phyloP scores from a whole-genome alignment of 2,888 invertebrate species.

The Cephalotes varians region DNA sequence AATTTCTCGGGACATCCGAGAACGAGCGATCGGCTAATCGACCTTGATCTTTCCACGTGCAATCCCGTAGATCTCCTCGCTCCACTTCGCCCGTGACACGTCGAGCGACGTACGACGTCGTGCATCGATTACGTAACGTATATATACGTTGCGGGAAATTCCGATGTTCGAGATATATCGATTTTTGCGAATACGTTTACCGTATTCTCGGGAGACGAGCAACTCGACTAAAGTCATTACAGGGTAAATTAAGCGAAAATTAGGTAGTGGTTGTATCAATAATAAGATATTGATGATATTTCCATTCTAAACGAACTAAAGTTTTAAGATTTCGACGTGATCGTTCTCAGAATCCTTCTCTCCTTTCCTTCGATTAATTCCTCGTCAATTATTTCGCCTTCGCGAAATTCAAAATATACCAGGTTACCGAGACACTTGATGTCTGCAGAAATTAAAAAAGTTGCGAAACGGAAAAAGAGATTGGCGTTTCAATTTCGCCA shows the following conservation, averaged over 20 bases:
- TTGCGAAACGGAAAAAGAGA: not conserved
- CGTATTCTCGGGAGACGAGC: not conserved
- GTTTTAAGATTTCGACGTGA: not conserved
- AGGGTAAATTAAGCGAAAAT: constrained; percentile 3
- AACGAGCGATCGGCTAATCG: constrained; percentile 57
- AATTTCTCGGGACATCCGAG: constrained; percentile 62
- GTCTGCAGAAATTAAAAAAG: not conserved
- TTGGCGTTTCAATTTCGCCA: not conserved
- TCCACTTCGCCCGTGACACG: constrained; percentile 26
- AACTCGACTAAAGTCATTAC: not conserved
- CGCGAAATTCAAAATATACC: not conserved
- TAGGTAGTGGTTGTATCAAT: not conserved
- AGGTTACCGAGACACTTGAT: not conserved
- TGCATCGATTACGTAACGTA: constrained; percentile 43
- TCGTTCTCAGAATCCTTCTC: not conserved
- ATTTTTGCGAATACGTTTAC: not conserved
- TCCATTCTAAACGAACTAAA: not conserved
- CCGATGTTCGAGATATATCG: constrained; percentile 9
- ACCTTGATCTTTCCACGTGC: constrained; percentile 53
- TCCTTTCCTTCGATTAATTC: not conserved
- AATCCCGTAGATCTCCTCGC: constrained; percentile 38
- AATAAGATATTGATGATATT: constrained; percentile 20
- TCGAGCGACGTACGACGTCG: constrained; percentile 31
- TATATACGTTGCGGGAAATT: constrained; percentile 19
- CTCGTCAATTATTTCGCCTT: not conserved